Base-by-base conservation (phyloP, 2,797 vertebrate species). In the Tarsius wallacei region DNA sequence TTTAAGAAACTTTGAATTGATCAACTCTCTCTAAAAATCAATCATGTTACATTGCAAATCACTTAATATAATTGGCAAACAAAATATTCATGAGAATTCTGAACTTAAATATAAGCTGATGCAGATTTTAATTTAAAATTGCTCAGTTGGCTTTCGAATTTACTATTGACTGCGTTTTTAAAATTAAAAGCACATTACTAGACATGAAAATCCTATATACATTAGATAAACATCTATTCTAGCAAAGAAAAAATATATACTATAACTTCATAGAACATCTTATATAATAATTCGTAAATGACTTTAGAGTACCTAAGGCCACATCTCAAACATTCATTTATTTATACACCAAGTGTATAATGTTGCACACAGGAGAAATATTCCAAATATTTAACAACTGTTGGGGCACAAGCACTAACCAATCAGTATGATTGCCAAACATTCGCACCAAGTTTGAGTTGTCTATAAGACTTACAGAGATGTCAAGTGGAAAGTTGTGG, bases 11-110 rank as follows among this genome's bases (percentile, higher is more conserved):
- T 94, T 81, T 84, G 26, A 95, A 94, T 83, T 90, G 59, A 96
- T 96, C 22, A 59, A 74, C 59, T 90, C 16, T 90, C 21, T 85
- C 12, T 94, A 88, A 96, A 63, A 93, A 55, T 85, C 68, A 97
- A 88, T 95, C 7, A 90, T 83, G 97, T 93, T 76, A 90, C 94
- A 96, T 95, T 90, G 93, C 42, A 87, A 90, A 83, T 66, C 28
- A 78, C 24, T 90, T 88, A 66, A 59, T 57, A 64, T 83, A 91
- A 94, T 71, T 96, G 53, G 26, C 83, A 94, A 91, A 91, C 33
- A 93, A 85, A 78, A 42, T 91, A 88, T 84, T 66, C 83, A 84
- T 91, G 91, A 94, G 64, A 82, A 47, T 42, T 71, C 64, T 85
- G 57, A 87, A 73, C 59, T 89, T 83, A 87, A 97, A 94, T 80